phyloP scores from a whole-genome alignment of 2,888 invertebrate species.

The Orchesella flavescens region DNA sequence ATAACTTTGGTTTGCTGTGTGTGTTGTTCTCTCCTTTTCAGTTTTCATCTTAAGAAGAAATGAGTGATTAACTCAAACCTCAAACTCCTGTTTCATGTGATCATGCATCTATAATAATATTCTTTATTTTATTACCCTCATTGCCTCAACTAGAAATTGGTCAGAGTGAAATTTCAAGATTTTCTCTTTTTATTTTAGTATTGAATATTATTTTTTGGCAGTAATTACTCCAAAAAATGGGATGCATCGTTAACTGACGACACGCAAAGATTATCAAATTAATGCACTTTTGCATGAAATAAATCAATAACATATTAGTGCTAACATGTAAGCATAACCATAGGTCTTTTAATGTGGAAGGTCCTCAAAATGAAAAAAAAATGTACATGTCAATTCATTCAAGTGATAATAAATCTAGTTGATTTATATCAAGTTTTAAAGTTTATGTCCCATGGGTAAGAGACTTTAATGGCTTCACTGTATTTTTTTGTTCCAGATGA shows the following conservation, averaged over 20 bases:
- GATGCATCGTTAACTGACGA: too few relatives aligned
- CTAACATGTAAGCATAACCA: too few relatives aligned
- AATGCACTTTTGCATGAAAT: too few relatives aligned
- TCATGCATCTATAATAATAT: too few relatives aligned
- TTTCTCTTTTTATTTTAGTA: too few relatives aligned
- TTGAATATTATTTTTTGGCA: too few relatives aligned
- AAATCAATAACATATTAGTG: too few relatives aligned
- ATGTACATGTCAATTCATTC: conserved; percentile 21
- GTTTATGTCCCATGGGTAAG: conserved; percentile 57
- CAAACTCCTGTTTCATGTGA: neutral
- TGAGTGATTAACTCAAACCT: neutral
- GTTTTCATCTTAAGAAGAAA: neutral
- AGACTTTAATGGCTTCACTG: conserved; percentile 37
- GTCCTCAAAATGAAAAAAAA: neutral
- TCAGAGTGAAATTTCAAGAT: too few relatives aligned
- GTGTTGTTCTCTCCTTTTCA: neutral
- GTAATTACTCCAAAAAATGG: too few relatives aligned
- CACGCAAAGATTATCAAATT: too few relatives aligned
- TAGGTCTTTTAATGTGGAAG: neutral
- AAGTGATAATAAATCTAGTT: conserved; percentile 62
- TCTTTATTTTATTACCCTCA: too few relatives aligned
- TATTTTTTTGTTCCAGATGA: conserved; percentile 31
- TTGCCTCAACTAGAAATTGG: too few relatives aligned
- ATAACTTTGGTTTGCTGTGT: neutral
- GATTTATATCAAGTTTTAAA: conserved; percentile 58